Base-by-base conservation (phyloP, 2,113 vertebrate genomes). In the Heloderma charlesbogerti region DNA sequence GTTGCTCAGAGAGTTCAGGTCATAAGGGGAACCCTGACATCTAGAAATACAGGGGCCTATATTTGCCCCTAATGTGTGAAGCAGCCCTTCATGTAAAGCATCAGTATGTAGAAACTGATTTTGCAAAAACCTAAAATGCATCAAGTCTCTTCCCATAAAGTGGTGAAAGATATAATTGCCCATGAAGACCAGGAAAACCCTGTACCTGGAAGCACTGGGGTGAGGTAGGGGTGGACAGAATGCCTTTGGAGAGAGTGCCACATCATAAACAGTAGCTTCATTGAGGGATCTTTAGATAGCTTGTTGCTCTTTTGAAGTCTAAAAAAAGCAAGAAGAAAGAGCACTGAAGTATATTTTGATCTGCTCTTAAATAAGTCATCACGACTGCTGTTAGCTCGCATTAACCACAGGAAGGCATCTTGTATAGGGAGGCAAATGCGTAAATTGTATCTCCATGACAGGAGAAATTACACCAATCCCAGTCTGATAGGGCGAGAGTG, bases 351-450 rank as follows among this genome's bases (percentile, higher is more conserved):
- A 79, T 93, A 92, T 95, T 95, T 95, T 96, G 93, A 95, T 96
- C 93, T 94, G 84, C 92, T 95, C 77, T 96, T 96, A 91, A 96
- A 96, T 96, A 94, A 96, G 93, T 96, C 94, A 97, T 96, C 0
- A 37, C 29, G 63, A 0, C 92, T 75, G 88, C 96, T 96, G 96
- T 96, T 95, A 95, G 16, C 93, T 95, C 12, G 22, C 91, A 69
- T 92, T 95, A 94, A 43, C 90, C 69, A 22, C 60, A 1, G 88
- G 95, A 1, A 74, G 91, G 57, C 57, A 29, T 91, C 90, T 89
- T 60, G 91, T 54, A 80, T 5, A 57, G 93, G 88, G 63, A 57
- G 31, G 20, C 18, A 54, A 90, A 87, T 1, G 1, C 27, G 72
- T 6, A 79, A 90, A 4, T 88, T 85, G 71, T 67, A 25, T 31